Evolutionary conservation across 2,113 vertebrate genomes (phyloP).

Genomic region (Sialia sialis): DNA sequence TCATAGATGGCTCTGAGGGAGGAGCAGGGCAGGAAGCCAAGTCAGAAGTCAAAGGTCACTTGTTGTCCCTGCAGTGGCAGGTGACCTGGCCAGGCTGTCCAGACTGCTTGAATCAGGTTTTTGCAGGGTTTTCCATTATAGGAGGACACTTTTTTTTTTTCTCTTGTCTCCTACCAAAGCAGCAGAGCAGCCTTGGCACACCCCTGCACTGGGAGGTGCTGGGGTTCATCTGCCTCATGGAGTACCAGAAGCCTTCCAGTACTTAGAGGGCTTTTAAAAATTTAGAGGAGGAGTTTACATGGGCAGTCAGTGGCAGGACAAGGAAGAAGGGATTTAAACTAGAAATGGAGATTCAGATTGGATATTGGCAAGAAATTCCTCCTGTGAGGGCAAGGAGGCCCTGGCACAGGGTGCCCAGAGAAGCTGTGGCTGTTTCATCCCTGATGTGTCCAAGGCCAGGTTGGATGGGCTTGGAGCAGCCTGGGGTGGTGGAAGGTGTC

Average conservation of each 20-base stretch:
- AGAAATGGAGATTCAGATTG: background rate
- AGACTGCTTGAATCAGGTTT: background rate
- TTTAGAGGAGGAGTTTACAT: background rate
- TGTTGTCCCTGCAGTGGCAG: background rate
- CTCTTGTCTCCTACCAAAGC: background rate
- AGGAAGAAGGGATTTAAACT: background rate
- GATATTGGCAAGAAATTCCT: background rate
- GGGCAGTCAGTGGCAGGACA: background rate
- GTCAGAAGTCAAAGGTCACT: background rate
- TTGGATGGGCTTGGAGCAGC: rapidly evolving
- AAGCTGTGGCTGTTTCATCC: background rate
- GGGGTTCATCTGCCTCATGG: background rate
- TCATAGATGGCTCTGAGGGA: rapidly evolving
- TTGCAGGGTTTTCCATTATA: rapidly evolving
- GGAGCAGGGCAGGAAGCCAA: background rate
- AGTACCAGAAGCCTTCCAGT: background rate
- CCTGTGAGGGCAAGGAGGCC: rapidly evolving
- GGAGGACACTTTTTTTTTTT: rapidly evolving
- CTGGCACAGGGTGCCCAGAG: background rate
- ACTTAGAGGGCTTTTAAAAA: background rate
- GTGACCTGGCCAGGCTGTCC: background rate
- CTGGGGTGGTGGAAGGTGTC: background rate
- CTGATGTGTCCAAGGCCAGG: background rate
- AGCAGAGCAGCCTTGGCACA: background rate
- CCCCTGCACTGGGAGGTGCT: background rate